phyloP scores from a whole-genome alignment of 2,113 vertebrate species.

The Dasypus novemcinctus region DNA sequence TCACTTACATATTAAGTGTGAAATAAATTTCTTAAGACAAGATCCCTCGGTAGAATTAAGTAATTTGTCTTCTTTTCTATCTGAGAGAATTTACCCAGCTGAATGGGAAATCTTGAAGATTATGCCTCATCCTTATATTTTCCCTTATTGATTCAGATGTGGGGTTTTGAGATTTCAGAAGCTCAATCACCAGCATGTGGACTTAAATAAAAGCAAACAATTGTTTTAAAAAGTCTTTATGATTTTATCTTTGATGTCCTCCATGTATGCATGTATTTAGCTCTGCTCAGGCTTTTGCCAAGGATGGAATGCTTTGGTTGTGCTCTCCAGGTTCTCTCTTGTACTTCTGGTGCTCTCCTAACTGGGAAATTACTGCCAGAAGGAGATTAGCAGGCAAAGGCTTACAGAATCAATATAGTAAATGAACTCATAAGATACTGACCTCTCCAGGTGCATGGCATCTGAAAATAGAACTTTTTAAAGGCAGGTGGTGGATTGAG shows the following conservation, averaged over 20 bases:
- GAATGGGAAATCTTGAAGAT: too few species aligned
- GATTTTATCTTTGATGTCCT: neutral
- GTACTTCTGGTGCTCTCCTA: fast-evolving
- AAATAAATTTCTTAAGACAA: neutral
- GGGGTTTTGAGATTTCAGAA: neutral
- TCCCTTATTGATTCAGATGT: neutral
- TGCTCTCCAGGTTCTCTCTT: neutral
- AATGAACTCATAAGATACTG: neutral
- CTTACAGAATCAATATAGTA: neutral
- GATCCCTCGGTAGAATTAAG: neutral
- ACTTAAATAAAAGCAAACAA: neutral
- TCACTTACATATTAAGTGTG: fast-evolving
- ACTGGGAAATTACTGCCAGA: neutral
- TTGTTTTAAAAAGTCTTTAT: neutral
- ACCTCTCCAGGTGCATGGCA: neutral
- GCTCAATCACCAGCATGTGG: fast-evolving
- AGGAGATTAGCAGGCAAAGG: neutral
- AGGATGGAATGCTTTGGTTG: neutral
- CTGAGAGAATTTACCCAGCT: neutral
- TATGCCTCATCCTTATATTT: neutral
- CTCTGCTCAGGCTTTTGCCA: neutral
- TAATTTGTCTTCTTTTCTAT: neutral
- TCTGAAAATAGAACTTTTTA: neutral
- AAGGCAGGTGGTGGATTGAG: neutral
- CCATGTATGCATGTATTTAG: neutral